Conservation (phyloP, 2,888 invertebrate species). For the Ramazzottius varieornatus region DNA sequence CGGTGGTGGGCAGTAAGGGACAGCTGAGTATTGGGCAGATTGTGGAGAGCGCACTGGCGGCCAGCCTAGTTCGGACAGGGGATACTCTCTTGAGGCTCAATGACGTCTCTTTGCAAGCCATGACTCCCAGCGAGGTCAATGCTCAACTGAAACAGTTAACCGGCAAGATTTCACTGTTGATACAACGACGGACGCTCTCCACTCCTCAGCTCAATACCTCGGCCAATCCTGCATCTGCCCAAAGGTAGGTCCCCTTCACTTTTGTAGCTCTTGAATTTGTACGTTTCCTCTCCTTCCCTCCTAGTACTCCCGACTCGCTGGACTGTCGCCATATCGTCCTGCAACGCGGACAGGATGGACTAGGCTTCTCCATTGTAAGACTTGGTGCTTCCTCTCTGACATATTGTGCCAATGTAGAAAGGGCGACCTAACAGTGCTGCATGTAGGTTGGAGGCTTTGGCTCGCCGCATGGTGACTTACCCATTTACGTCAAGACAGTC, state of each 20-base stretch:
- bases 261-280: not conserved
- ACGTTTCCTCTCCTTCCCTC: too few relatives aligned
- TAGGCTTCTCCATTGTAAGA: slow-evolving; percentile 32
- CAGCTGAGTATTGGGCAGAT: not conserved
- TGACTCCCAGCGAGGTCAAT: slow-evolving; percentile 18
- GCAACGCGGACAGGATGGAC: slow-evolving; percentile 28
- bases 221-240: slow-evolving; percentile 10
- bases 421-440: not conserved
- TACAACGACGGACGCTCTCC: slow-evolving; percentile 7
- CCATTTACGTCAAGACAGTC: slow-evolving; percentile 29
- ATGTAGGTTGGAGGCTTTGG: slow-evolving; percentile 15
- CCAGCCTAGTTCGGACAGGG: slow-evolving; percentile 5
- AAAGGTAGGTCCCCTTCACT: too few relatives aligned
- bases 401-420: not conserved
- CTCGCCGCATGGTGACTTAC: slow-evolving; percentile 30
- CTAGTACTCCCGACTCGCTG: too few relatives aligned
- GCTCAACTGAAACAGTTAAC: slow-evolving; percentile 14
- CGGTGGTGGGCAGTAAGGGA: not conserved
- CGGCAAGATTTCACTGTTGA: slow-evolving; percentile 14
- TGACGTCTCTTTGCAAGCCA: slow-evolving; percentile 15
- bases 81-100: slow-evolving; percentile 12
- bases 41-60: not conserved
- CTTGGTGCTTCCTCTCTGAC: slow-evolving; percentile 7
- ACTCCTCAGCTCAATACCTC: not conserved
- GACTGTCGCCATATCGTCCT: slow-evolving; percentile 22